Evolutionary conservation across 2,888 invertebrate genomes (phyloP).

Genomic region (Caenorhabditis sulstoni): DNA sequence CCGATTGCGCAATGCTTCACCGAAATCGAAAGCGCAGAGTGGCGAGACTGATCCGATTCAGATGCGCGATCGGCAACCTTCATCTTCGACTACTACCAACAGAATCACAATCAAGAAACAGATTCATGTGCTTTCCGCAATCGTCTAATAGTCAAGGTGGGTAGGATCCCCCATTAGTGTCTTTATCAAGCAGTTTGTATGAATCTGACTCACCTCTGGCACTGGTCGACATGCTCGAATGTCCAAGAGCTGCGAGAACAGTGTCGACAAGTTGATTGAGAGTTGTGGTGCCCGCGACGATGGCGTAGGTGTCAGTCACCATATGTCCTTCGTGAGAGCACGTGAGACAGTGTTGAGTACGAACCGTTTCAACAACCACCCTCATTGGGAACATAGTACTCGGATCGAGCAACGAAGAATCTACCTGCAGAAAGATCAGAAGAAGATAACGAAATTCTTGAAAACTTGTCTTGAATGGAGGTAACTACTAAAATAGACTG

Average conservation of each 20-base stretch:
- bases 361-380: constrained; percentile 89
- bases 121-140: constrained; percentile 10
- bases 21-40: constrained; percentile 18
- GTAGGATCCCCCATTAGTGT: no score
- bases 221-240: constrained; percentile 83
- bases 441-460: no score
- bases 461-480: no score
- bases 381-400: constrained; percentile 86
- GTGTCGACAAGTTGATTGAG: constrained; percentile 88
- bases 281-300: constrained; percentile 84
- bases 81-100: no score
- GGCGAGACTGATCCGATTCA: constrained; percentile 28
- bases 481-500: not conserved
- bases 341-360: constrained; percentile 77
- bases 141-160: not conserved
- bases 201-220: constrained; percentile 82
- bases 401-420: not conserved
- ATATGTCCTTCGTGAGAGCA: constrained; percentile 80
- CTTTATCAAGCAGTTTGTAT: constrained; percentile 16
- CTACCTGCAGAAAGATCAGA: no score
- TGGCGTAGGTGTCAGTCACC: constrained; percentile 91
- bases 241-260: constrained; percentile 92
- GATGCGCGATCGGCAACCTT: no score
- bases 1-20: constrained; percentile 39
- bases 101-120: not conserved